Base-by-base conservation (phyloP, 92 coral and sea anemone species). In the Zoanthus gigantus region DNA sequence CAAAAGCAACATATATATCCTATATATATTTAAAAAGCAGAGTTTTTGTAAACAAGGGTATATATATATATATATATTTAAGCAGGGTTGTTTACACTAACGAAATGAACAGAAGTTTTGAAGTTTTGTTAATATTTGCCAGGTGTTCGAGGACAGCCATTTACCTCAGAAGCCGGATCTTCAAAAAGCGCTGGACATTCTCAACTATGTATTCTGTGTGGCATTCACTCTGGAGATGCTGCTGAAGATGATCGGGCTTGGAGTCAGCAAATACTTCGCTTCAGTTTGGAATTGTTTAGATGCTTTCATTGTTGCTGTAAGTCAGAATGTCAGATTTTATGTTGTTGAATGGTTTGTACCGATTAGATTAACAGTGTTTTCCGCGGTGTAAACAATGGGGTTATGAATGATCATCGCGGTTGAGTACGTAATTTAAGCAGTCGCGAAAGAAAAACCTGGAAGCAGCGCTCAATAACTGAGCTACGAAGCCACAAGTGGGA, bases 151-250 rank as follows among this genome's bases (percentile, higher is more conserved):
- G 42, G 85, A 80, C 58, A 80, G 74, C 18, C 52, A 63, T 9
- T 65, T 80, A 80, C 85, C 85, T 56, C 60, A 80, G 54, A 80
- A 80, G 28, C 85, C 85, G 74, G 72, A 61, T 9, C 85, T 80
- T 42, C n/a, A 63, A 72, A 80, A 65, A 80, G 54, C 74, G 14
- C 47, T 80, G 60, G 57, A 80, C 57, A 61, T 14, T 29, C 85
- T 80, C 42, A 65, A 80, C 17, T 80, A 63, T 30, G 57, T 80
- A 16, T 80, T 80, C 58, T 80, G 85, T 65, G 72, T 80, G 23
- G 85, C 85, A 69, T 80, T 80, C 58, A 80, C 85, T 18, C 42
- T 80, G 74, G 85, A 80, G 56, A 80, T 80, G 85, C 11, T 80
- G 13, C 31, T 80, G 60, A 80, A 80, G 57, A 63, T 80, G 60